phyloP scores from a whole-genome alignment of 2,888 invertebrate species.

The Apodemia hepburni region DNA sequence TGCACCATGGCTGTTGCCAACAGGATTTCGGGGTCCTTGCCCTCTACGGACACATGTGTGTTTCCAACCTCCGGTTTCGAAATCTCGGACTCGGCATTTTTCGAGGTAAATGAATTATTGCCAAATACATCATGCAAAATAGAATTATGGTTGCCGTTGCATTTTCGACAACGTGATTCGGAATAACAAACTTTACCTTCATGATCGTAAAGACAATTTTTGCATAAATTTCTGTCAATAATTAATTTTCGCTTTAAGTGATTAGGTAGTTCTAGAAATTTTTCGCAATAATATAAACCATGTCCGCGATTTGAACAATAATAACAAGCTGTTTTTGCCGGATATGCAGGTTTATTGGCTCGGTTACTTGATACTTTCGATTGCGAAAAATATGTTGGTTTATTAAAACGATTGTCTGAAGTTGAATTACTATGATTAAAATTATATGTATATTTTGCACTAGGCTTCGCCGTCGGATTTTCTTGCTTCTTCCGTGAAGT shows the following conservation, averaged over 20 bases:
- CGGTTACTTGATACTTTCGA: conserved; percentile 16
- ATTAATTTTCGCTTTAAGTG: conserved; percentile 16
- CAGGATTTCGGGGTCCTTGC: conserved; percentile 12
- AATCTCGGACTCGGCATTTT: conserved; percentile 16
- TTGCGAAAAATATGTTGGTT: conserved; percentile 17
- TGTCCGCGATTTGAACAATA: conserved; percentile 14
- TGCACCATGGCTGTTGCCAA: conserved; percentile 14
- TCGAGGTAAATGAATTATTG: conserved; percentile 16
- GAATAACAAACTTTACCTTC: conserved; percentile 28
- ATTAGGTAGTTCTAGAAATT: conserved; percentile 9
- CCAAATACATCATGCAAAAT: conserved; percentile 26
- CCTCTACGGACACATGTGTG: background rate
- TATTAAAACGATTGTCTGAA: conserved; percentile 16
- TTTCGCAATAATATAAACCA: conserved; percentile 13
- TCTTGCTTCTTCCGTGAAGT: conserved; percentile 27
- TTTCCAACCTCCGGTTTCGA: conserved; percentile 9
- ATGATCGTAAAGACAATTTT: conserved; percentile 30
- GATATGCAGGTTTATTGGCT: conserved; percentile 8
- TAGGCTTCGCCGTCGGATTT: conserved; percentile 10
- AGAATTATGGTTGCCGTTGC: conserved; percentile 24
- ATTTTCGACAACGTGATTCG: conserved; percentile 23
- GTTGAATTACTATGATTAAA: conserved; percentile 13
- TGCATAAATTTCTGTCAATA: conserved; percentile 24
- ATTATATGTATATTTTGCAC: conserved; percentile 14
- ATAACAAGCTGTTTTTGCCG: conserved; percentile 2